Evolutionary conservation across 2,797 vertebrate genomes (phyloP), one percentile per base, ranked within the genome.

Genomic region (Amphiprion clarkii): DNA sequence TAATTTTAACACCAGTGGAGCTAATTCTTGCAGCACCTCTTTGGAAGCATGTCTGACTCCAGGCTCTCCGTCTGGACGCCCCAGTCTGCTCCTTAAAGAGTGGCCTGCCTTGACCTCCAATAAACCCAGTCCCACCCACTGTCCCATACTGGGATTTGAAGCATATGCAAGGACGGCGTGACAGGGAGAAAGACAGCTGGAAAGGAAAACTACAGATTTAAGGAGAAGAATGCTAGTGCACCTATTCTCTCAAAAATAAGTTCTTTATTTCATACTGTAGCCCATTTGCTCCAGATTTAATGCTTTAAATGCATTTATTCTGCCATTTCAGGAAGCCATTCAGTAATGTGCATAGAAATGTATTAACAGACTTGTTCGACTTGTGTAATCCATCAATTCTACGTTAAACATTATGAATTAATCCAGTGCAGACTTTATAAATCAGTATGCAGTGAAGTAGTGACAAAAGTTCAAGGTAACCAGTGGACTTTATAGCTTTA

Each of bases 91-190:
- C 42, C 39, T 57, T 6, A 72, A 71, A 66, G n/a, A 70, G 29
- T 31, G 44, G 11, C 74, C 78, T 62, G 52, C 53, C 39, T 44
- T 68, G 53, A 88, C 78, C 79, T 76, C 48, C 44, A 23, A 16
- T 80, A 46, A 75, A 71, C 74, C 23, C 19, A 6, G 42, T 46
- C 61, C 49, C 59, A 54, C 58, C 58, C 71, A 29, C 9, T 12
- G 23, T 71, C 56, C 51, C 19, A 10, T 33, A 54, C 60, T 51
- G 59, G 48, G 78, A 49, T 71, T 44, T 76, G 74, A 75, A 56
- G 65, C 63, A 62, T 48, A 56, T 13, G 39, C 17, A 53, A 14
- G 4, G 19, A 81, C 65, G 58, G 57, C 1, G 33, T 53, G 42
- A 69, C 49, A 5, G 31, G 31, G 23, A 55, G 62, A 54, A 66